Evolutionary conservation across 2,113 vertebrate genomes (phyloP).

Genomic region (Columba janthina): DNA sequence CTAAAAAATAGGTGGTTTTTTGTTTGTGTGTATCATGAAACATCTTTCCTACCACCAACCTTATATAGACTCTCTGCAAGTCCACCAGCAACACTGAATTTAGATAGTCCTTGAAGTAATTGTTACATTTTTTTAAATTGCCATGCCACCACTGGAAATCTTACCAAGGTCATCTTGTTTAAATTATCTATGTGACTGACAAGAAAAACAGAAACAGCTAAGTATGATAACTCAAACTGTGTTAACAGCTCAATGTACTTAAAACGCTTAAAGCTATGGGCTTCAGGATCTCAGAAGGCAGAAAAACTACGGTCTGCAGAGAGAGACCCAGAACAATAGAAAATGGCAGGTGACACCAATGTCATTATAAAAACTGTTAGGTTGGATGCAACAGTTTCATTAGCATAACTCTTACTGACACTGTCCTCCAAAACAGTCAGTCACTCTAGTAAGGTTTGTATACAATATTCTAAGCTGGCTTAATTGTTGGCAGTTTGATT

Average conservation of each 20-base stretch:
- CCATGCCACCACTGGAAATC: not conserved
- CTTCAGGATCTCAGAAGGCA: not conserved
- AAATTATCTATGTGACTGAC: not conserved
- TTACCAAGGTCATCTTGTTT: not conserved
- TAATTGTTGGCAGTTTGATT: not conserved
- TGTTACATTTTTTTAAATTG: constrained; percentile 17
- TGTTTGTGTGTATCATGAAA: not conserved
- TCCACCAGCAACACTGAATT: not conserved
- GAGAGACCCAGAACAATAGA: not conserved
- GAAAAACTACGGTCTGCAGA: not conserved
- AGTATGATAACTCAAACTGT: not conserved
- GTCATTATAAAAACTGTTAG: constrained; percentile 10
- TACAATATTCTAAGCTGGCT: not conserved
- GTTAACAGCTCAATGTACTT: not conserved
- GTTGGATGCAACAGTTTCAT: not conserved
- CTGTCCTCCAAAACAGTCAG: not conserved
- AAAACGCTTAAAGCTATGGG: not conserved
- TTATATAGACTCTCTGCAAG: not conserved
- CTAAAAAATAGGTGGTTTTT: too few relatives aligned
- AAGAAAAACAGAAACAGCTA: not conserved
- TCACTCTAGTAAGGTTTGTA: not conserved
- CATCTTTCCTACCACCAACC: not conserved
- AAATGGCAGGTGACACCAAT: not conserved
- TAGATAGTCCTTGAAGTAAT: not conserved
- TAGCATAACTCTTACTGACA: too few relatives aligned